These are phyloP conservation scores for Phrynocephalus forsythii DNA, from an alignment of 2,797 vertebrate species.

Conservation along the genomic window DNA sequence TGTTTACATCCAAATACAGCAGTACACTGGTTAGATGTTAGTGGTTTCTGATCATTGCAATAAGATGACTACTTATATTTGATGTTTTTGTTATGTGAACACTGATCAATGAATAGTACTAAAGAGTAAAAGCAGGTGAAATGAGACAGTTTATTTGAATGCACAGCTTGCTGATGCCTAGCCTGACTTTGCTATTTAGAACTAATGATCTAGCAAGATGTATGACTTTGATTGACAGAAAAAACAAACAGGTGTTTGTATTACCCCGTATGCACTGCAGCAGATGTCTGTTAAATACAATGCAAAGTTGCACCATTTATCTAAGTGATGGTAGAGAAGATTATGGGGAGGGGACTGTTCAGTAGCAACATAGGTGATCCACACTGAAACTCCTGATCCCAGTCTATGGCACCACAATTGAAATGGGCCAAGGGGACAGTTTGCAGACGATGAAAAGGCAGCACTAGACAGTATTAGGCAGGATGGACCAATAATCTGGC, in stretches of 20 bases:
- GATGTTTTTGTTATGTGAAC: not conserved
- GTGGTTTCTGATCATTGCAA: not conserved
- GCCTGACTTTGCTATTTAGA: conserved; percentile 58
- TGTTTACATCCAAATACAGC: not conserved
- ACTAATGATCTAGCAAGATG: conserved; percentile 54
- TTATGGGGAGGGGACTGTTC: not conserved
- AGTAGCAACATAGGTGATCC: not conserved
- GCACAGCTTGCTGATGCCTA: conserved; percentile 44
- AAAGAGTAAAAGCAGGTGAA: conserved; percentile 35
- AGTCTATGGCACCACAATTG: not conserved
- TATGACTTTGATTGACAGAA: conserved; percentile 37
- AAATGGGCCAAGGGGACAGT: not conserved
- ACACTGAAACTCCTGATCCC: not conserved
- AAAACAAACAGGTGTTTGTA: conserved; percentile 66
- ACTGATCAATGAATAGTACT: not conserved
- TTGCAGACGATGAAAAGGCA: not conserved
- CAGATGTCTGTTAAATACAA: conserved; percentile 66
- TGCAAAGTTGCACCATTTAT: conserved; percentile 59
- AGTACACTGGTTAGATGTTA: not conserved
- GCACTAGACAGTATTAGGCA: not conserved
- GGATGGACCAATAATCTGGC: too few species aligned
- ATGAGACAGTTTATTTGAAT: conserved; percentile 42
- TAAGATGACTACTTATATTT: not conserved
- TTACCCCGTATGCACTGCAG: conserved; percentile 42
- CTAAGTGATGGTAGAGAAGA: conserved; percentile 29